These are phyloP conservation scores for Agriopis leucophaearia DNA, from an alignment of 2,888 invertebrate species.

Conservation along the genomic window DNA sequence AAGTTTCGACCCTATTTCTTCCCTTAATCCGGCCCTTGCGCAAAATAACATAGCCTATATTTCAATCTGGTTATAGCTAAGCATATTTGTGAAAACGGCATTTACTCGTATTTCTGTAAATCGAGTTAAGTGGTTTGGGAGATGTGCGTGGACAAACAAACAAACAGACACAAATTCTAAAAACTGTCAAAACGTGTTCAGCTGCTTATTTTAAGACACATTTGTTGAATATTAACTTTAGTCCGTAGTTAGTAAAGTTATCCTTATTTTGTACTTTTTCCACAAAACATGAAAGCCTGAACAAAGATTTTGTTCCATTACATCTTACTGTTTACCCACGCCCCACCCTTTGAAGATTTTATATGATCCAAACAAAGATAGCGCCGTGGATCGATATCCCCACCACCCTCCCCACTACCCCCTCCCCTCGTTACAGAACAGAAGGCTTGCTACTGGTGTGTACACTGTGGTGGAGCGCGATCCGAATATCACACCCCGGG, in stretches of 20 bases:
- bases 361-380: conserved; percentile 82
- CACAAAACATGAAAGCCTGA: conserved; percentile 37
- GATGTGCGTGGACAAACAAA: too few species aligned
- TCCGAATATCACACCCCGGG: conserved; percentile 57
- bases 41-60: too few species aligned
- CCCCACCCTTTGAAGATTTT: conserved; percentile 80
- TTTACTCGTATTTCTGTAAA: too few species aligned
- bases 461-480: conserved; percentile 37
- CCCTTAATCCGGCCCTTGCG: too few species aligned
- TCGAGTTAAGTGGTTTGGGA: too few species aligned
- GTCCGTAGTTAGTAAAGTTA: not conserved
- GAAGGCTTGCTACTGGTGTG: conserved; percentile 51
- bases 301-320: conserved; percentile 17
- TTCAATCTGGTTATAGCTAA: too few species aligned
- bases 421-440: conserved; percentile 53
- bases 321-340: conserved; percentile 15
- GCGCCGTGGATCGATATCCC: conserved; percentile 35
- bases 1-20: too few species aligned
- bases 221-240: too few species aligned
- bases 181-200: too few species aligned
- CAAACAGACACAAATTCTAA: too few species aligned
- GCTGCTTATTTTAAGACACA: too few species aligned
- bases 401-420: conserved; percentile 50
- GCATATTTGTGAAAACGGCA: too few species aligned
- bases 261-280: not conserved